Percentiles rank a stretch among this genome's conserved stretches.
Conservation (phyloP, 1,140 invertebrate genomes). For the Pogonus chalceus region DNA sequence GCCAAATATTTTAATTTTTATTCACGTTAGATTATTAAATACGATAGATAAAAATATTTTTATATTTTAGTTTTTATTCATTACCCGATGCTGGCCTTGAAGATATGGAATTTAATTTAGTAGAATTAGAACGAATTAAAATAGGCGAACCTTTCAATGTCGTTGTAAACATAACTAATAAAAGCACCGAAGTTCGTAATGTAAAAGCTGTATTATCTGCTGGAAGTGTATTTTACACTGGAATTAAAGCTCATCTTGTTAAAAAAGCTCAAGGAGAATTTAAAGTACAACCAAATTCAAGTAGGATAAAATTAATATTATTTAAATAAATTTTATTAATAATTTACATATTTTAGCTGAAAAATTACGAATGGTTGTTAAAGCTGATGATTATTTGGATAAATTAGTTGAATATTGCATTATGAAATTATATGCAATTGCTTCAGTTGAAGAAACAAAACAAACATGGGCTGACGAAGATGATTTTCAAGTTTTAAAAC, state of each 20-base stretch:
- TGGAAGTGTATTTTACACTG: slow-evolving; percentile 67
- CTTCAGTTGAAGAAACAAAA: slow-evolving; percentile 57
- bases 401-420: slow-evolving; percentile 66
- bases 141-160: slow-evolving; percentile 59
- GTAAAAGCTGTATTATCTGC: slow-evolving; percentile 54
- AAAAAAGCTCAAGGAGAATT: slow-evolving; percentile 58
- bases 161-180: slow-evolving; percentile 55
- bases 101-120: slow-evolving; percentile 58
- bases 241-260: slow-evolving; percentile 54
- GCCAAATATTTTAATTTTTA: no score
- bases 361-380: slow-evolving; percentile 46
- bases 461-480: slow-evolving; percentile 67
- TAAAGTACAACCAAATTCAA: slow-evolving; percentile 43
- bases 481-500: slow-evolving; percentile 62
- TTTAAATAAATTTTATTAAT: slow-evolving; percentile 10
- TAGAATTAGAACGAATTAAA: slow-evolving; percentile 54
- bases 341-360: slow-evolving; percentile 40
- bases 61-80: slow-evolving; percentile 43
- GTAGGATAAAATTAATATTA: slow-evolving; percentile 34
- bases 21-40: no score
- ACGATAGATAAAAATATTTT: no score
- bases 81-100: slow-evolving; percentile 42
- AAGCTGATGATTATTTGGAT: slow-evolving; percentile 53
- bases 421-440: slow-evolving; percentile 61
- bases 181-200: slow-evolving; percentile 40